Base-by-base conservation (phyloP, 1,140 invertebrate genomes). In the Samia ricini region DNA sequence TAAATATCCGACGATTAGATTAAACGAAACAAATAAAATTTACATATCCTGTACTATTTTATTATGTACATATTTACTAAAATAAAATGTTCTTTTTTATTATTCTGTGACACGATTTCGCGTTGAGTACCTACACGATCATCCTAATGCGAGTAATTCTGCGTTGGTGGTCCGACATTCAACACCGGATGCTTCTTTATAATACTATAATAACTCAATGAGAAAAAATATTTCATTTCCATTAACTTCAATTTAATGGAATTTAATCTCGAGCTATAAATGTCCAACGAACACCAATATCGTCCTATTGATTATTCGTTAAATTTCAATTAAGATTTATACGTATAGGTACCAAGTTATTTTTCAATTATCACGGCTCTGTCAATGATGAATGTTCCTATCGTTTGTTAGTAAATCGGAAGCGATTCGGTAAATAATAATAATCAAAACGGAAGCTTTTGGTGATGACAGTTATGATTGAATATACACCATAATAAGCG, bases 111-210 rank as follows among this genome's bases (percentile, higher is more conserved):
- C 6, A 15, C 15, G 15, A 36, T 36, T 36, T 36, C 33, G 15
- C 15, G 15, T 36, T 7, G 15, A 6, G 33, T 15, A 36, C n/a
- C 15, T 49, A 19, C 20, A 49, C 48, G 20, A 10, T 15, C 15
- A 15, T 48, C 66, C 62, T 65, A 52, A 66, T 67, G 60, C 69
- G 74, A 71, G 71, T 76, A 74, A 63, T 64, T 73, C 74, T 67
- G 71, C 51, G 61, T 72, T 61, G 79, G 81, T 83, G 83, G 81
- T 83, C 81, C 64, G 63, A 70, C 68, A 76, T 70, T 61, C 60
- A 73, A n/a, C 61, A 69, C 63, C 62, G 49, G 54, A 52, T 68
- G 23, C 12, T 22, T 20, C 21, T 51, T 33, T 54, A 8, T 5
- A 29, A 29, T 8, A 8, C 26, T 29, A 29, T 29, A 29, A 29